Conservation (phyloP, 2,888 invertebrate species). For the Thyatira batis region DNA sequence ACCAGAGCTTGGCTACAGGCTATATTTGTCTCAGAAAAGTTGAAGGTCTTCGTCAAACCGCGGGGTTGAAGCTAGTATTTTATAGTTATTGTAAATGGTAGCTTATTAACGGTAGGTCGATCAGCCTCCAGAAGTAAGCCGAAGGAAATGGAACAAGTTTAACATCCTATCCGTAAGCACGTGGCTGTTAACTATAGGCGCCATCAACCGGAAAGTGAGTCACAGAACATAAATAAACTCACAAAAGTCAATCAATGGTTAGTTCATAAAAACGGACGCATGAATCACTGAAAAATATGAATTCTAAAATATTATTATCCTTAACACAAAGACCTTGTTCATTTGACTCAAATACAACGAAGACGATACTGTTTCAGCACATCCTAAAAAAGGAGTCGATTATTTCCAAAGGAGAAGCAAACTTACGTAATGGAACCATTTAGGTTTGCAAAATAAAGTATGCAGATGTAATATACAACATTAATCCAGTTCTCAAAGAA, state of each 20-base stretch:
- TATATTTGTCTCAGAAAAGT: too few species aligned
- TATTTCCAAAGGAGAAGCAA: neutral
- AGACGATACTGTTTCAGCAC: neutral
- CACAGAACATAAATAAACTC: slow-evolving; percentile 42
- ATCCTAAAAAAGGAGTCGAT: neutral
- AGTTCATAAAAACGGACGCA: slow-evolving; percentile 50
- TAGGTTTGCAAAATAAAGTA: neutral
- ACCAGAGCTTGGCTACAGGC: too few species aligned
- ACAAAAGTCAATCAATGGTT: slow-evolving; percentile 52
- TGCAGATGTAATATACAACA: slow-evolving; percentile 31
- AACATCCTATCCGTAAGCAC: slow-evolving; percentile 18
- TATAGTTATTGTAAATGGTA: slow-evolving; percentile 17
- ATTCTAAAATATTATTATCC: slow-evolving; percentile 7
- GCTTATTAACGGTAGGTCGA: slow-evolving; percentile 18
- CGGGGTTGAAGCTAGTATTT: too few species aligned
- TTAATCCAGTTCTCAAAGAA: slow-evolving; percentile 31
- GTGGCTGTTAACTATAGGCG: slow-evolving; percentile 23
- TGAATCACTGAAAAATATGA: slow-evolving; percentile 49
- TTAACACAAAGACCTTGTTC: neutral
- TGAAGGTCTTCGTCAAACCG: too few species aligned
- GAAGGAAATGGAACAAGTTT: slow-evolving; percentile 28
- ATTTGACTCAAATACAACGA: neutral
- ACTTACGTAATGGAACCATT: neutral
- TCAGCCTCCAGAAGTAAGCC: slow-evolving; percentile 7
- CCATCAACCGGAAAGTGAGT: slow-evolving; percentile 54